These are phyloP conservation scores for Dorcus parallelipipedus DNA, from an alignment of 2,888 invertebrate species.

Conservation along the genomic window DNA sequence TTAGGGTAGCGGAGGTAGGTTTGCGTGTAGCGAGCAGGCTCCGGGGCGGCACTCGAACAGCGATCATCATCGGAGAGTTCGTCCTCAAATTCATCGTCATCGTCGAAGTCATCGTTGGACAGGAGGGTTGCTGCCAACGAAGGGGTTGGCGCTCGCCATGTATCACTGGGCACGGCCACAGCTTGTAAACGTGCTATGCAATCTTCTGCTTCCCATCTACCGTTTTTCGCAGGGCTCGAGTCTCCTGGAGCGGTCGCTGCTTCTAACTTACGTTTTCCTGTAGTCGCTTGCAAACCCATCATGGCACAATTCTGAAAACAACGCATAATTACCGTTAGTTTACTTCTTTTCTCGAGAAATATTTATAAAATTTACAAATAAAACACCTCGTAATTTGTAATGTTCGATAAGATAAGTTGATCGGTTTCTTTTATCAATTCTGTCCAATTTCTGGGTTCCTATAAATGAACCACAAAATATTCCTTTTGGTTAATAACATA, in stretches of 20 bases:
- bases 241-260: conserved; percentile 48
- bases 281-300: conserved; percentile 73
- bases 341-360: no score
- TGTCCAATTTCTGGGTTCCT: no score
- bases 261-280: conserved; percentile 67
- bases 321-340: background rate
- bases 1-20: conserved; percentile 46
- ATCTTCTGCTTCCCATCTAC: conserved; percentile 56
- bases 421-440: no score
- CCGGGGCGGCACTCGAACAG: conserved; percentile 53
- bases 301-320: conserved; percentile 56
- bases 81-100: conserved; percentile 59
- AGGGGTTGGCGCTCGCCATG: conserved; percentile 52
- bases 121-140: conserved; percentile 44
- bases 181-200: conserved; percentile 67
- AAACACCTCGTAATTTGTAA: no score
- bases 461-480: no score
- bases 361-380: no score
- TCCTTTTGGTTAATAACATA: no score
- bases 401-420: no score
- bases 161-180: conserved; percentile 64
- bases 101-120: conserved; percentile 52
- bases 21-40: conserved; percentile 28
- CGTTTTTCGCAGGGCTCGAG: conserved; percentile 54
- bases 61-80: conserved; percentile 56